These are phyloP conservation scores for Chirona hameri DNA, from an alignment of 2,888 invertebrate species.

Conservation along the genomic window DNA sequence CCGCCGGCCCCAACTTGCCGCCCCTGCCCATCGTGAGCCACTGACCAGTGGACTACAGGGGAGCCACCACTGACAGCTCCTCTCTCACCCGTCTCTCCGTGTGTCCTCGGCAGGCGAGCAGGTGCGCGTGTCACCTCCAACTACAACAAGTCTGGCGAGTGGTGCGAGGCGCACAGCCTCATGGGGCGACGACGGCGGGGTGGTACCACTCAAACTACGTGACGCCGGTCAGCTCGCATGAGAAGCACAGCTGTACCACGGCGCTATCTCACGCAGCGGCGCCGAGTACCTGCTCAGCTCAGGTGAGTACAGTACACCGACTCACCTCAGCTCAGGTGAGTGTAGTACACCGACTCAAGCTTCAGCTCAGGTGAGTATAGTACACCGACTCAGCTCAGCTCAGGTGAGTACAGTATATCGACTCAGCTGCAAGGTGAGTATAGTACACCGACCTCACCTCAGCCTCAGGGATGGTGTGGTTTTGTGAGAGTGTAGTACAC, in stretches of 20 bases:
- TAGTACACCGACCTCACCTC: too few species aligned
- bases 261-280: constrained; percentile 94
- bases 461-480: too few species aligned
- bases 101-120: constrained; percentile 70
- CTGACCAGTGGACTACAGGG: too few species aligned
- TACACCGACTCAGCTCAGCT: too few species aligned
- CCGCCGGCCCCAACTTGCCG: too few species aligned
- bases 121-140: constrained; percentile 92
- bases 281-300: constrained; percentile 97
- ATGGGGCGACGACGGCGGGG: constrained; percentile 91
- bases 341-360: neutral
- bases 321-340: neutral
- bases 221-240: constrained; percentile 93
- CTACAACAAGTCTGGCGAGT: constrained; percentile 98
- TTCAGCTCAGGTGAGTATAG: neutral
- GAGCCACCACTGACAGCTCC: too few species aligned
- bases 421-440: too few species aligned
- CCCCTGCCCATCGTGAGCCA: too few species aligned
- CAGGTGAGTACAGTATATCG: too few species aligned
- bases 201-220: constrained; percentile 99
- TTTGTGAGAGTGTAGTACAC: too few species aligned
- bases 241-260: constrained; percentile 97
- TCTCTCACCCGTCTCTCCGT: neutral
- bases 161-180: constrained; percentile 96
- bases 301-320: constrained; percentile 46